phyloP scores from a whole-genome alignment of 1,140 invertebrate species.

The Cylas formicarius region DNA sequence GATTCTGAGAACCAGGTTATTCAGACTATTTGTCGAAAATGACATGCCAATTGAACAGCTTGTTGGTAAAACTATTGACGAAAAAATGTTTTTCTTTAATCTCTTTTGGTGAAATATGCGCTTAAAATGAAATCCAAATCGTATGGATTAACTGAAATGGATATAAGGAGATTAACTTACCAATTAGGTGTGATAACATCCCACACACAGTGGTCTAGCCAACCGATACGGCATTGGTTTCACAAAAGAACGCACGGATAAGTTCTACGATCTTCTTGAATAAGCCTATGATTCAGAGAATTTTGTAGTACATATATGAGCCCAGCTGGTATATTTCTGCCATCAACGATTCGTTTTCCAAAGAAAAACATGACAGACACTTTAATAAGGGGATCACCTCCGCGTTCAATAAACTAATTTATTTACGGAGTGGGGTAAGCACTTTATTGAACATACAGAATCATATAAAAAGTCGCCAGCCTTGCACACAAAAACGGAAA shows the following conservation, averaged over 20 bases:
- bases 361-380: conserved; percentile 23
- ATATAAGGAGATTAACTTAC: conserved; percentile 9
- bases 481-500: too few species aligned
- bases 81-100: too few species aligned
- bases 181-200: conserved; percentile 11
- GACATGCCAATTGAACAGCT: too few species aligned
- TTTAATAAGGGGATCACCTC: conserved; percentile 35
- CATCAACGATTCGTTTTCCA: conserved; percentile 33
- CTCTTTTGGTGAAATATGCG: too few species aligned
- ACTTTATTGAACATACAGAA: too few species aligned
- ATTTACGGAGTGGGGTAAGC: too few species aligned
- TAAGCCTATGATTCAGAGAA: conserved; percentile 1
- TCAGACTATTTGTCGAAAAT: too few species aligned
- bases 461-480: too few species aligned
- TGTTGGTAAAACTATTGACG: too few species aligned
- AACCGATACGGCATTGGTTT: conserved; percentile 7
- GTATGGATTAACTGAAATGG: conserved; percentile 7
- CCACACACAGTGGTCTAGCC: conserved; percentile 1
- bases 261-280: conserved; percentile 14
- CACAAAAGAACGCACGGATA: conserved; percentile 8
- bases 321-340: conserved; percentile 35
- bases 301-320: conserved; percentile 35
- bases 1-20: too few species aligned
- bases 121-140: too few species aligned
- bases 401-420: conserved; percentile 32